These are phyloP conservation scores for Meghimatium bilineatum DNA, from an alignment of 2,888 invertebrate species.

Conservation along the genomic window DNA sequence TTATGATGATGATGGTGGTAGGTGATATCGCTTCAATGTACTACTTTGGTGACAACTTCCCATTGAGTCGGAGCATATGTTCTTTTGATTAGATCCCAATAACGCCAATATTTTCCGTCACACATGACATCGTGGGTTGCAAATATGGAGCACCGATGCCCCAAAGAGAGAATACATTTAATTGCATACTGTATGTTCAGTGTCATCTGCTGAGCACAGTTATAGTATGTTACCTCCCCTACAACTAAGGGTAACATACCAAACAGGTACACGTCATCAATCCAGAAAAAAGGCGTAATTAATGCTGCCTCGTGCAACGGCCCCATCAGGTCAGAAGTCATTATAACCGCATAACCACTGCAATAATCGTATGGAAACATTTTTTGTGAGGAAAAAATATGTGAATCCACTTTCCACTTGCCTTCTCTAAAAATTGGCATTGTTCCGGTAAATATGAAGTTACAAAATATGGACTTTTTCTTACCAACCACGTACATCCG, in stretches of 20 bases:
- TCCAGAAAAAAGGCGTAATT: constrained; percentile 52
- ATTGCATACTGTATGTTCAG: constrained; percentile 35
- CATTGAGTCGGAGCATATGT: constrained; percentile 5
- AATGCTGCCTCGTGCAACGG: constrained; percentile 44
- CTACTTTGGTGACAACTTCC: constrained; percentile 25
- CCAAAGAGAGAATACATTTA: constrained; percentile 32
- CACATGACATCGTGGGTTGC: constrained; percentile 24
- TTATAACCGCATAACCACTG: constrained; percentile 48
- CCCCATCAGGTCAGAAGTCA: constrained; percentile 46
- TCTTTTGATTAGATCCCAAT: constrained; percentile 22
- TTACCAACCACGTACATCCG: constrained; percentile 22
- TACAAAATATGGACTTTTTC: constrained; percentile 47
- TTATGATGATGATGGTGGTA: too few species aligned
- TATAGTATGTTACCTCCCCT: constrained; percentile 44
- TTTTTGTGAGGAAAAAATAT: constrained; percentile 3
- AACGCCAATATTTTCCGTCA: background rate
- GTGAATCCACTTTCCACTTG: constrained; percentile 45
- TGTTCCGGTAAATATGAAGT: constrained; percentile 40
- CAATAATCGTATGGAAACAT: constrained; percentile 51
- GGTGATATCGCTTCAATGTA: constrained; percentile 21
- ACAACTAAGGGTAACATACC: constrained; percentile 50
- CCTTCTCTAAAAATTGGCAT: constrained; percentile 46
- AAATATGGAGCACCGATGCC: constrained; percentile 40
- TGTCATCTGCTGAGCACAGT: constrained; percentile 32
- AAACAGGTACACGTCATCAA: constrained; percentile 53